These are phyloP conservation scores for Podarcis raffonei DNA, from an alignment of 2,113 vertebrate genomes.

Conservation along the genomic window DNA sequence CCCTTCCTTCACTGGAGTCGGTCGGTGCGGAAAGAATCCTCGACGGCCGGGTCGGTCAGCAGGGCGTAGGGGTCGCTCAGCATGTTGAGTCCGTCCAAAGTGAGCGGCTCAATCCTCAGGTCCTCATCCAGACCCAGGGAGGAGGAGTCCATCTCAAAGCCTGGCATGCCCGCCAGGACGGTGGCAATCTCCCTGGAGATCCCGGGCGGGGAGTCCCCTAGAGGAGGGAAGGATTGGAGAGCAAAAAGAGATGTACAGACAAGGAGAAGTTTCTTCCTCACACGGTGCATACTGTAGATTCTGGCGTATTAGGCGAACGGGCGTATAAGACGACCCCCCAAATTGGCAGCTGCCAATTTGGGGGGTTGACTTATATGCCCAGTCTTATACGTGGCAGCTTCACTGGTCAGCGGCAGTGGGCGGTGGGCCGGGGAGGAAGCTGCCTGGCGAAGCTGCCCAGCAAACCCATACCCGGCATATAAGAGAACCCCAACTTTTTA, in stretches of 20 bases:
- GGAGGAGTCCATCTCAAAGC: slow-evolving; percentile 85
- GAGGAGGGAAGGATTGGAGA: neutral
- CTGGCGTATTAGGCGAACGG: fast-evolving
- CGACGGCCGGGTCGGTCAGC: slow-evolving; percentile 88
- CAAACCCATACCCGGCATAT: too few species aligned
- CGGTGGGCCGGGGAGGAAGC: too few species aligned
- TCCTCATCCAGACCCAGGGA: slow-evolving; percentile 79
- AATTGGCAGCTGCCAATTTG: too few species aligned
- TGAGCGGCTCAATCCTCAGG: slow-evolving; percentile 84
- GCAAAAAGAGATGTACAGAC: fast-evolving
- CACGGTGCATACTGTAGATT: too few species aligned
- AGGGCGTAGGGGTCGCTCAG: slow-evolving; percentile 87
- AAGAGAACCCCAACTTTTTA: too few species aligned
- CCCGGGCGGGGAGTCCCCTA: slow-evolving; percentile 83
- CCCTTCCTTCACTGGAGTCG: slow-evolving; percentile 81
- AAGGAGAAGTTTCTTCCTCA: too few species aligned
- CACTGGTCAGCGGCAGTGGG: too few species aligned
- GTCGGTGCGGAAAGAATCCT: slow-evolving; percentile 92
- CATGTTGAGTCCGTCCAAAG: slow-evolving; percentile 86
- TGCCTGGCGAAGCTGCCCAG: too few species aligned
- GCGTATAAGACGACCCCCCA: too few species aligned
- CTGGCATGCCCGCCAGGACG: slow-evolving; percentile 87
- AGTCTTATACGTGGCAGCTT: too few species aligned
- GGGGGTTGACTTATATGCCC: too few species aligned
- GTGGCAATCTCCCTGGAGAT: slow-evolving; percentile 91